Base-by-base conservation (phyloP, 2,797 vertebrate species). In the Dendrocincla tyrannina region DNA sequence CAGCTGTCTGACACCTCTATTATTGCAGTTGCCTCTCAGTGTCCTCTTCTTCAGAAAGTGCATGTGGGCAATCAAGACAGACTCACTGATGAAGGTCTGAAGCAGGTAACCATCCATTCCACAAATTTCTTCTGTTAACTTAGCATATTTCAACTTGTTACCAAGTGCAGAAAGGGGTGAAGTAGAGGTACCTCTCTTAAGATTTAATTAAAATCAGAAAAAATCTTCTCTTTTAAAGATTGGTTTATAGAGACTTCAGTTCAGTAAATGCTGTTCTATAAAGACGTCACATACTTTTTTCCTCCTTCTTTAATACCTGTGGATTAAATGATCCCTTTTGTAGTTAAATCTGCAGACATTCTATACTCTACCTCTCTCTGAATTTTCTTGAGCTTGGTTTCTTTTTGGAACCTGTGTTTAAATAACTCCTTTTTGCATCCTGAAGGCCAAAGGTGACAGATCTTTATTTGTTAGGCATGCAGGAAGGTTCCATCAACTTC, bases 61-160 rank as follows among this genome's bases (percentile, higher is more conserved):
- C 99, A 99, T 27, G 99, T 99, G 39, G 99, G 99, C 87, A 99
- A 99, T 98, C 99, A 99, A 97, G 99, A 99, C 98, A 99, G 99
- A 91, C 98, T 99, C 33, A 99, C 99, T 2, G 99, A 99, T 95
- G 98, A 98, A 89, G 98, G 99, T 44, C 98, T 99, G 16, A 99
- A 98, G 96, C 98, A 99, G 99, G 99, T 99, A 97, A 95, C 35
- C 9, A 53, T 89, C 63, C 33, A 17, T 85, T 85, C 84, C 64
- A 78, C 37, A 52, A 20, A 44, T 83, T 81, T 69, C 7, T 68
- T 79, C 37, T 73, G 10, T 70, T 80, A 82, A 67, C n/a, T 17
- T 77, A 68, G 7, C 64, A 6, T 73, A 20, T 69, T 86, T n/a
- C 7, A 56, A 4, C 39, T 55, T 70, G 33, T 84, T 81, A 49